A percentile compares a stretch with the other conserved stretches of the same genome.
phyloP scores from a whole-genome alignment of 2,888 invertebrate species.

The Endotricha flammealis region DNA sequence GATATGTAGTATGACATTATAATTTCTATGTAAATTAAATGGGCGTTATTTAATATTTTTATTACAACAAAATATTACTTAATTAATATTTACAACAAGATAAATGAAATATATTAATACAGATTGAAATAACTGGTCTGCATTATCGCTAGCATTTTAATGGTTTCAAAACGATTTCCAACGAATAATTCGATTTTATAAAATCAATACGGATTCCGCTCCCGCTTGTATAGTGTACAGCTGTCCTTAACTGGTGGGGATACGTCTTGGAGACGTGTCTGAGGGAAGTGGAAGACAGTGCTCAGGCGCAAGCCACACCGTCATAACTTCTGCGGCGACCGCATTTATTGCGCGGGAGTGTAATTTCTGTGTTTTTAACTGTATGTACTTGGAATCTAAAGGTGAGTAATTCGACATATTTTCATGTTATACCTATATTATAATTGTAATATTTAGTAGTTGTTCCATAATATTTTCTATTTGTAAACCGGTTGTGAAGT shows the following conservation, averaged over 20 bases:
- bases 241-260: slow-evolving; percentile 5
- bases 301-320: background rate
- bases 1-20: too few relatives aligned
- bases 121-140: too few relatives aligned
- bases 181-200: too few relatives aligned
- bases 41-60: too few relatives aligned
- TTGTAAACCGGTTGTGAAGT: background rate
- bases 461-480: background rate
- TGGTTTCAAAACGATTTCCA: too few relatives aligned
- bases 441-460: too few relatives aligned
- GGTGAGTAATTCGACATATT: slow-evolving; percentile 17
- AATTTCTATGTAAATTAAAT: too few relatives aligned
- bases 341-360: slow-evolving; percentile 24
- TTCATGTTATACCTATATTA: background rate
- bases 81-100: too few relatives aligned
- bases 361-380: slow-evolving; percentile 18
- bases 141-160: too few relatives aligned
- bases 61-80: too few relatives aligned
- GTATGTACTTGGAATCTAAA: slow-evolving; percentile 21
- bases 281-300: slow-evolving; percentile 3
- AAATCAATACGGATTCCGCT: slow-evolving; percentile 1
- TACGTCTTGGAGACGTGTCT: slow-evolving; percentile 1
- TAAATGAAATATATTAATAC: too few relatives aligned
- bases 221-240: background rate
- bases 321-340: too few relatives aligned